phyloP scores from a whole-genome alignment of 2,888 invertebrate genomes.

The Himalopsyche kuldschensis region DNA sequence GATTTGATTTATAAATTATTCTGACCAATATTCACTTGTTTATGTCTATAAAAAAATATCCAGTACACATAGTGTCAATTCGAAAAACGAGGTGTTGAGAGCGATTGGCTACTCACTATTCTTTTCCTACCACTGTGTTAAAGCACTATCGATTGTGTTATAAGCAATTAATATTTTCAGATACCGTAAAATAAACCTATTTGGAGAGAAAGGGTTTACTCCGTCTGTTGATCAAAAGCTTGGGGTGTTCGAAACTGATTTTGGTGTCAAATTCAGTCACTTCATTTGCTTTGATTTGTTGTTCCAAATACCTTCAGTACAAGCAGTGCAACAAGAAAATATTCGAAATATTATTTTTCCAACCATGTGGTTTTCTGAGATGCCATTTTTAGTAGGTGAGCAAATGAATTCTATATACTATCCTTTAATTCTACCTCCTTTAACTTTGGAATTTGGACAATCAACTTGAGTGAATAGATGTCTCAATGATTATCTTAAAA shows the following conservation, averaged over 20 bases:
- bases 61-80: no score
- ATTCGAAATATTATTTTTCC: slow-evolving; percentile 68
- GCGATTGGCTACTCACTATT: no score
- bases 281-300: slow-evolving; percentile 84
- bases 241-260: slow-evolving; percentile 71
- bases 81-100: no score
- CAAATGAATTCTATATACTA: not conserved
- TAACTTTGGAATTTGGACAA: no score
- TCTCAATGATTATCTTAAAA: no score
- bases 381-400: slow-evolving; percentile 73
- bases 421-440: no score
- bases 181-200: slow-evolving; percentile 59
- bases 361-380: slow-evolving; percentile 79
- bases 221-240: slow-evolving; percentile 62
- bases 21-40: no score
- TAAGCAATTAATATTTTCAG: slow-evolving; percentile 45
- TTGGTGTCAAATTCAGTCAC: slow-evolving; percentile 76
- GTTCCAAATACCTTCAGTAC: slow-evolving; percentile 69
- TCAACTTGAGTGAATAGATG: no score
- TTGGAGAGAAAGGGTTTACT: slow-evolving; percentile 55
- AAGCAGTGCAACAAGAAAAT: slow-evolving; percentile 55
- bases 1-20: no score
- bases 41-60: no score
- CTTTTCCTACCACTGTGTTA: no score
- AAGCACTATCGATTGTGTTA: slow-evolving; percentile 43